phyloP scores from a whole-genome alignment of 2,888 invertebrate species.

The Achlya flavicornis region DNA sequence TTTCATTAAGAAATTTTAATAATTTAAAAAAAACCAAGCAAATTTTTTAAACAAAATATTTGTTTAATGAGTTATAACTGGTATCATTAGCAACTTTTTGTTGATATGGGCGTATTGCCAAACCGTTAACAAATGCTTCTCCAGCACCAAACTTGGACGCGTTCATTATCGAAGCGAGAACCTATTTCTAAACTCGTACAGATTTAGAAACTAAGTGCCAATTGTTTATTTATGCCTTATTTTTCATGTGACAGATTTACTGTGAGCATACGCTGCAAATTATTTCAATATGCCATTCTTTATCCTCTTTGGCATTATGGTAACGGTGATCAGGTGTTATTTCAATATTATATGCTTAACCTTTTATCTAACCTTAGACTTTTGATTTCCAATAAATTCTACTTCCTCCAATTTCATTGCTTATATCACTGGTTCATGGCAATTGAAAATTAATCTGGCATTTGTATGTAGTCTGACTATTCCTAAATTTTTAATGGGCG shows the following conservation, averaged over 20 bases:
- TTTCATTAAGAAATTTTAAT: constrained; percentile 1
- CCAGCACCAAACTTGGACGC: not conserved
- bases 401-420: too few relatives aligned
- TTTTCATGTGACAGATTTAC: not conserved
- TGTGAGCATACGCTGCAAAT: not conserved
- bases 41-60: not conserved
- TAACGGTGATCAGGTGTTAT: too few relatives aligned
- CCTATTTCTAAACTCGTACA: not conserved
- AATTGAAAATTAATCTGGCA: too few relatives aligned
- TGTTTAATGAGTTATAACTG: not conserved
- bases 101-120: not conserved
- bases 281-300: not conserved
- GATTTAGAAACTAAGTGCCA: constrained; percentile 1
- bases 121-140: not conserved
- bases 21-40: not conserved
- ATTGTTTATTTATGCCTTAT: not conserved
- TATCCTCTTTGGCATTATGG: too few relatives aligned
- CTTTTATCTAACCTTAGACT: too few relatives aligned
- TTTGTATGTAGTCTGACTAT: not conserved
- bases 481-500: not conserved
- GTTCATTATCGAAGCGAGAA: not conserved
- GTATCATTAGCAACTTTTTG: not conserved
- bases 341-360: too few relatives aligned
- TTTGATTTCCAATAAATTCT: too few relatives aligned
- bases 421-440: too few relatives aligned